These are phyloP conservation scores for Galagoides demidoff DNA, from an alignment of 2,797 vertebrate species.

Conservation along the genomic window DNA sequence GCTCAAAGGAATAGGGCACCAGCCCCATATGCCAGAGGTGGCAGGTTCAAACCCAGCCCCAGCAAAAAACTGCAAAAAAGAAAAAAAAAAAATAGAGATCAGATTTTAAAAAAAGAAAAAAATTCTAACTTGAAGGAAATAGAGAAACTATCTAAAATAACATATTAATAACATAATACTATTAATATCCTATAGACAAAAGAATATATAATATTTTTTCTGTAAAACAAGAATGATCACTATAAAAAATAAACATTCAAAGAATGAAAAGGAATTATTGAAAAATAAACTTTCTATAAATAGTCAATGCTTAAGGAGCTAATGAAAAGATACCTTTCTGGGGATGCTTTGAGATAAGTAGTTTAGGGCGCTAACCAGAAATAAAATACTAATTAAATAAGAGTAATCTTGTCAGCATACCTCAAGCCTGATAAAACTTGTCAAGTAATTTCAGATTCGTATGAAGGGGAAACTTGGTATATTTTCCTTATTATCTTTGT, in stretches of 20 bases:
- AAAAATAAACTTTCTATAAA: constrained; percentile 24
- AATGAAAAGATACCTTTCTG: background rate
- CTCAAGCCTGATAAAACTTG: constrained; percentile 29
- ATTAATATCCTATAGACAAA: constrained; percentile 24
- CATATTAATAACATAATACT: background rate
- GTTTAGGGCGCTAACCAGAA: background rate
- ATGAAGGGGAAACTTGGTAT: background rate
- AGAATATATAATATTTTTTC: background rate
- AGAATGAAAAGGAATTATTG: constrained; percentile 20
- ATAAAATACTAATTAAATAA: constrained; percentile 20
- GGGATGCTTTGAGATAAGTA: background rate
- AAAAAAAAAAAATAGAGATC: background rate
- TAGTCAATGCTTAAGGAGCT: background rate
- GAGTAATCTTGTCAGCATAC: background rate
- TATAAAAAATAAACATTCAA: constrained; percentile 40
- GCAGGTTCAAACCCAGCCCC: too few relatives aligned
- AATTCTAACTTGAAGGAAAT: background rate
- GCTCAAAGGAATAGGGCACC: too few relatives aligned
- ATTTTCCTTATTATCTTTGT: constrained; percentile 37
- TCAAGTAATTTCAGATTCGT: background rate
- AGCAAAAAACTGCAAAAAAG: too few relatives aligned
- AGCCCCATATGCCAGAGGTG: too few relatives aligned
- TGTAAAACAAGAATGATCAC: constrained; percentile 8
- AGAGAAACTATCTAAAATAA: constrained; percentile 18
- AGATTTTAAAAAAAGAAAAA: background rate